Evolutionary conservation across 2,113 vertebrate genomes (phyloP), one percentile per base, ranked within the genome.

Genomic region (Sprattus sprattus): DNA sequence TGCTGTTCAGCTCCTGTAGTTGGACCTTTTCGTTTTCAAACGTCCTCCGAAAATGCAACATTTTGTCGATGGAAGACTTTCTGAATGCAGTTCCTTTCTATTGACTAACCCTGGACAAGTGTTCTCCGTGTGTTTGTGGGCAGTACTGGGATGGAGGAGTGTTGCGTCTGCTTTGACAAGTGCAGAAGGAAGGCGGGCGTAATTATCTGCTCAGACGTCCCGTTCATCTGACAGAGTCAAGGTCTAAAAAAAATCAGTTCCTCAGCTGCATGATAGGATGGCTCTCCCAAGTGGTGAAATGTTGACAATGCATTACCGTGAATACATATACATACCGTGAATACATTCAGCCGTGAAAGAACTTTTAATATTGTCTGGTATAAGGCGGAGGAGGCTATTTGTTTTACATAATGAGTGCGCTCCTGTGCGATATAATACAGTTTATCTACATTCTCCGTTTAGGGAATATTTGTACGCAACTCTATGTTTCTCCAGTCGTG

Each of bases 1-100:
- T 95, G 90, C 92, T 90, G 91, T 99, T 97, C 82, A 97, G 96
- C 89, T 95, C 94, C 88, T 95, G 96, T 81, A 98, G 94, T 88
- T 97, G 96, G 9, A 94, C 91, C 88, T 96, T 96, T 82, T 97
- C 97, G 78, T 91, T 87, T 81, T 96, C 93, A 87, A 96, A 96
- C 84, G 94, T 94, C 92, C 93, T 93, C 92, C 91, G 92, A 84
- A 93, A 93, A 86, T 94, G 94, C 90, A 96, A 88, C 96, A 97
- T 97, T 0, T 86, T 92, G 82, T 75, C 13, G 25, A 75, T 75
- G 13, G 11, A 32, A 75, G 10, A 75, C 25, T 5, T 75, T 75
- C 28, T 2, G 11, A 75, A 32, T 75, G 64, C 64, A 10, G 67
- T 2, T 75, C 28, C 28, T 75, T 39, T 75, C 28, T 39, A 16